A percentile compares a stretch with the other conserved stretches of the same genome.
Evolutionary conservation across 2,888 invertebrate genomes (phyloP).

Genomic region (Cantharis rufa): DNA sequence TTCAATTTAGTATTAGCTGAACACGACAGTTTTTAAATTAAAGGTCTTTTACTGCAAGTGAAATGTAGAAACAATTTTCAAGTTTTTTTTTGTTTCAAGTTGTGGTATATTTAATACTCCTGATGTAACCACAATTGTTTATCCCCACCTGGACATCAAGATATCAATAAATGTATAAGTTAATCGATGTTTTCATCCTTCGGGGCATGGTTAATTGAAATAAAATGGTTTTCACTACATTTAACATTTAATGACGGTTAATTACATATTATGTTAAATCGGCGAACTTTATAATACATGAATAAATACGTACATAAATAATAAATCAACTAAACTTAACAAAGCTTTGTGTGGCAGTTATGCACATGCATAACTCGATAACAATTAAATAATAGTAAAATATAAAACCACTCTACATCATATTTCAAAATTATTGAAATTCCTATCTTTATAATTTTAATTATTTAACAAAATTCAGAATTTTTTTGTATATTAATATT

Average conservation of each 20-base stretch:
- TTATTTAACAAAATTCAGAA: no score
- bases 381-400: background rate
- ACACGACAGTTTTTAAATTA: background rate
- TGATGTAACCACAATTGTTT: background rate
- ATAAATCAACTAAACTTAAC: background rate
- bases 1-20: background rate
- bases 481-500: no score
- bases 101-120: background rate
- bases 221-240: background rate
- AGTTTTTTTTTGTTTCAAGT: background rate
- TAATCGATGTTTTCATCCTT: background rate
- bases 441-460: no score
- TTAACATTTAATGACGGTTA: background rate
- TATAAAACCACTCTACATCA: background rate
- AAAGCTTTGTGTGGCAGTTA: background rate
- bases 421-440: no score
- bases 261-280: background rate
- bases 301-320: background rate
- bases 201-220: background rate
- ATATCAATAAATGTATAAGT: background rate
- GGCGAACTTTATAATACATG: background rate
- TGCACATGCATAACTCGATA: background rate
- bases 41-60: background rate
- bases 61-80: background rate
- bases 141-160: background rate